Evolutionary conservation across 2,113 vertebrate genomes (phyloP), one percentile per base, ranked within the genome.

Genomic region (Upupa epops): DNA sequence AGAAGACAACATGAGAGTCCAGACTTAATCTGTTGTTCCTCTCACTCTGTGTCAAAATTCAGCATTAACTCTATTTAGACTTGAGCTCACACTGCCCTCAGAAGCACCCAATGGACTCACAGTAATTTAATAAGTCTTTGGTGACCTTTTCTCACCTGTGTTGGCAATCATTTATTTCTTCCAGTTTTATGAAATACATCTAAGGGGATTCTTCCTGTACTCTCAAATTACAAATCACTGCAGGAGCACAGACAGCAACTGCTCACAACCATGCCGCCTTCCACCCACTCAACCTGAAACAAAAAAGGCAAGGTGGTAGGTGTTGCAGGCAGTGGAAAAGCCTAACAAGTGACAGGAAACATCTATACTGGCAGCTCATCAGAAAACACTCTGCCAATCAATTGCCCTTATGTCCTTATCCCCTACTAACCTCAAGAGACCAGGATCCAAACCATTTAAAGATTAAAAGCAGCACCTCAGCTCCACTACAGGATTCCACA

Each of bases 191-290:
- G 49, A 95, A 90, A 88, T 20, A 76, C 70, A 86, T 92, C 77
- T 65, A 78, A 22, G 34, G 61, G 59, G 69, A 71, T 46, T 91
- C 48, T 88, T 87, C 61, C 83, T 49, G 31, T 68, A 80, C 29
- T 81, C 71, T 86, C 66, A 65, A 86, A 93, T 82, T 65, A 88
- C 88, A 79, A 59, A 90, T 92, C 73, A 69, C 86, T 75, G 61
- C 86, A 89, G 61, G 24, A 95, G 84, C 58, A 91, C 29, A 83
- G 92, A 91, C 60, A 90, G 80, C 63, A 93, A 93, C 36, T 61
- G 73, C 80, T 95, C 86, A 86, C 63, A 78, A 65, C 42, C 49
- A 84, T 4, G 0, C 73, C 72, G 76, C 81, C 51, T 95, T 71
- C 86, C 88, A 64, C 88, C 86, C 73, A 75, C 83, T 86, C 93